phyloP scores from a whole-genome alignment of 2,797 vertebrate genomes.

The Aselliscus stoliczkanus region DNA sequence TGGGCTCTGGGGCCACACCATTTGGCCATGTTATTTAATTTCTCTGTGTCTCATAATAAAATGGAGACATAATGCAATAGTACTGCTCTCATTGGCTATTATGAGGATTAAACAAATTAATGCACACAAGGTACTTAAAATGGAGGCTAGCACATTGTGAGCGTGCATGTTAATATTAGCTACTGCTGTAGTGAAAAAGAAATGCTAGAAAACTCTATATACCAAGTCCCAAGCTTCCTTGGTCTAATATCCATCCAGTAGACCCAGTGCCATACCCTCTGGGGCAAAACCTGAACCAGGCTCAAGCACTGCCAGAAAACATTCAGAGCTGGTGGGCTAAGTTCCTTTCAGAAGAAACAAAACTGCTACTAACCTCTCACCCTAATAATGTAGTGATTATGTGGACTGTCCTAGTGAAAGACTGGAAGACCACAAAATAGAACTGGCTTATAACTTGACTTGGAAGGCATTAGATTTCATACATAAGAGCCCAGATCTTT shows the following conservation, averaged over 20 bases:
- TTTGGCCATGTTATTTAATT: background rate
- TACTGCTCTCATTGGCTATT: background rate
- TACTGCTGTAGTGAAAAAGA: background rate
- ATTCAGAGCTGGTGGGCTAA: background rate
- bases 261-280: background rate
- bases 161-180: background rate
- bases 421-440: background rate
- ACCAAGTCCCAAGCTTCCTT: background rate
- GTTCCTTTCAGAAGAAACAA: background rate
- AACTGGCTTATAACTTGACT: background rate
- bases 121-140: background rate
- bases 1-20: background rate
- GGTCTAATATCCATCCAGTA: background rate
- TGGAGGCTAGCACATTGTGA: background rate
- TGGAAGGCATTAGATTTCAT: background rate
- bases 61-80: background rate
- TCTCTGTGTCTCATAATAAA: background rate
- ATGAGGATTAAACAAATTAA: background rate
- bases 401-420: background rate
- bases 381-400: background rate
- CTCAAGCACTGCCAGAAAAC: background rate
- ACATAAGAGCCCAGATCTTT: background rate
- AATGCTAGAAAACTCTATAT: background rate
- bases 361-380: background rate
- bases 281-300: background rate